Evolutionary conservation across 2,113 vertebrate genomes (phyloP).

Genomic region (Dipodomys ordii): DNA sequence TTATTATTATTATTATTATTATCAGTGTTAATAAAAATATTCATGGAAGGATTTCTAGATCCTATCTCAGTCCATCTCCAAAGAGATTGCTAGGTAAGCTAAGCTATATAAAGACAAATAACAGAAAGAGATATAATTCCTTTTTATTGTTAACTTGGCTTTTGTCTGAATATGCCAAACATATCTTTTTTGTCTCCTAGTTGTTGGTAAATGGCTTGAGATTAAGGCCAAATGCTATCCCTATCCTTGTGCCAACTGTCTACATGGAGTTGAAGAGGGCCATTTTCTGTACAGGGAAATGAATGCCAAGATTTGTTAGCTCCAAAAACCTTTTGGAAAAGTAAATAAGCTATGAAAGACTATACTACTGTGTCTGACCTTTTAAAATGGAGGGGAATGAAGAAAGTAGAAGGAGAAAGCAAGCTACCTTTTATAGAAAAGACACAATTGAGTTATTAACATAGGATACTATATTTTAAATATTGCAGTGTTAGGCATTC

Average conservation of each 20-base stretch:
- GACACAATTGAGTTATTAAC: not conserved
- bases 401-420: not conserved
- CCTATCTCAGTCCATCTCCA: not conserved
- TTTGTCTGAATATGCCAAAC: not conserved
- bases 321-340: not conserved
- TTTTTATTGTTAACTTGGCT: not conserved
- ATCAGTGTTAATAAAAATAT: no score
- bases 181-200: not conserved
- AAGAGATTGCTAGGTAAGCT: not conserved
- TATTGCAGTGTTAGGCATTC: not conserved
- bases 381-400: not conserved
- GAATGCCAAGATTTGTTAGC: not conserved
- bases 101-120: not conserved
- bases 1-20: not conserved
- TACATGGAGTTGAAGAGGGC: not conserved
- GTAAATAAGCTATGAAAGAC: not conserved
- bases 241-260: not conserved
- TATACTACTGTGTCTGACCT: not conserved
- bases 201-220: not conserved
- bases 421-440: not conserved
- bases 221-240: not conserved
- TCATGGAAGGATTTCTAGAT: not conserved
- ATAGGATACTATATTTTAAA: not conserved
- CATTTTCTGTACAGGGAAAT: not conserved
- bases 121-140: not conserved